A percentile compares a stretch with the other conserved stretches of the same genome.
These are phyloP conservation scores for Paedocypris micromegethes DNA, from an alignment of 2,797 vertebrate genomes.

Conservation along the genomic window DNA sequence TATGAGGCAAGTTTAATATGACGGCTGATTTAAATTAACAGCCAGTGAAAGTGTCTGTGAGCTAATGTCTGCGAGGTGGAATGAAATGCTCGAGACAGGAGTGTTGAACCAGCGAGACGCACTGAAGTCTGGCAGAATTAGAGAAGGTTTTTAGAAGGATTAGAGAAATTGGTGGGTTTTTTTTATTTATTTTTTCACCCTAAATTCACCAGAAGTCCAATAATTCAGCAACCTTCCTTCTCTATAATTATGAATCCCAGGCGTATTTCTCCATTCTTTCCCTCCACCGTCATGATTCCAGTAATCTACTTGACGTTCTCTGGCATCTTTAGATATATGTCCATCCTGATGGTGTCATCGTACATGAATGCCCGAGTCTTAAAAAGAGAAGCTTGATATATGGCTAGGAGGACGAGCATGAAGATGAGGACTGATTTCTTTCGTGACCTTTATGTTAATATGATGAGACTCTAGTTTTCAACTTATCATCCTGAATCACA, in stretches of 20 bases:
- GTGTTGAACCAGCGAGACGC: slow-evolving; percentile 7
- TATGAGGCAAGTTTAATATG: slow-evolving; percentile 41
- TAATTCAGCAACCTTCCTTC: too few relatives aligned
- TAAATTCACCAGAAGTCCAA: too few relatives aligned
- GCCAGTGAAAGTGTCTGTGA: slow-evolving; percentile 40
- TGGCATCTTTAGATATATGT: slow-evolving; percentile 4
- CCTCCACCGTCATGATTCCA: not conserved
- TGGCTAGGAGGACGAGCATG: slow-evolving; percentile 3
- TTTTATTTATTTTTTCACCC: too few relatives aligned
- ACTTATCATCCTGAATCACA: slow-evolving; percentile 36
- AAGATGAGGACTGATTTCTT: slow-evolving; percentile 26
- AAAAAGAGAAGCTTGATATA: slow-evolving; percentile 5
- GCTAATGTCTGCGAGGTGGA: slow-evolving; percentile 48
- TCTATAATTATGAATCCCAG: not conserved
- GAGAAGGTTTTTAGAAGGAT: slow-evolving; percentile 8
- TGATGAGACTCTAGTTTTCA: slow-evolving; percentile 21
- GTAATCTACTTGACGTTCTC: slow-evolving; percentile 16
- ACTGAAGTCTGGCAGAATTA: slow-evolving; percentile 6
- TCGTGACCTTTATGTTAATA: slow-evolving; percentile 44
- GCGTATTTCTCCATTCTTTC: not conserved
- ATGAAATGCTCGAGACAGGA: slow-evolving; percentile 41
- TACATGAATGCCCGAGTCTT: slow-evolving; percentile 2
- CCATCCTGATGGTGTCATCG: slow-evolving; percentile 7
- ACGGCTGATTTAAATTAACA: slow-evolving; percentile 48
- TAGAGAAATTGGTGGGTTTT: not conserved